phyloP scores from a whole-genome alignment of 2,888 invertebrate species.

The Seladonia tumulorum region DNA sequence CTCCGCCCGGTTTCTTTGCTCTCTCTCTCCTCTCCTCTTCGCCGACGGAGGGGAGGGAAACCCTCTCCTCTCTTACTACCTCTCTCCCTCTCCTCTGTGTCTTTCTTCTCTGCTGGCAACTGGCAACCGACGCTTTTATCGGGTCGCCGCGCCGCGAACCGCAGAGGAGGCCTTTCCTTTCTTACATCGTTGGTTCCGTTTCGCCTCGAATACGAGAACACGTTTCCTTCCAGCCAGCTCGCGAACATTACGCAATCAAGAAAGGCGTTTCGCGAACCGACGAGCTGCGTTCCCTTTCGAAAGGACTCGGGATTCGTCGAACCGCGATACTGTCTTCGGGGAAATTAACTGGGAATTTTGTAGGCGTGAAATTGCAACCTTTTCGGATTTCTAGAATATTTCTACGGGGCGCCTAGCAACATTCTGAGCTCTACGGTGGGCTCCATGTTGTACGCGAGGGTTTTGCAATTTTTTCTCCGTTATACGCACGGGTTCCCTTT shows the following conservation, averaged over 20 bases:
- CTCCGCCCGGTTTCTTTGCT: constrained; percentile 8
- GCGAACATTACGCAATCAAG: constrained; percentile 45
- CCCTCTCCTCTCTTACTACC: constrained; percentile 22
- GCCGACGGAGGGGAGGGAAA: neutral
- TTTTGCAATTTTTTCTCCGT: no score
- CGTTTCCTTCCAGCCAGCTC: constrained; percentile 38
- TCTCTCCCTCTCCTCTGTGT: neutral
- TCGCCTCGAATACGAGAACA: constrained; percentile 28
- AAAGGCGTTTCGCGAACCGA: constrained; percentile 24
- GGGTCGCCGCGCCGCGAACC: constrained; percentile 38
- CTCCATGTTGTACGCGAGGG: no score
- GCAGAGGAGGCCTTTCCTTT: constrained; percentile 52
- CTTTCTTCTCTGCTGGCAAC: constrained; percentile 21
- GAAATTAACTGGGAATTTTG: no score
- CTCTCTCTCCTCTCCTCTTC: constrained; percentile 16
- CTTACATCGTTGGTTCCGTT: constrained; percentile 40
- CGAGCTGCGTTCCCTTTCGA: neutral
- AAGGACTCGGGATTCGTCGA: neutral
- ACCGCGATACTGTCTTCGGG: neutral
- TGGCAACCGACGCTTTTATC: constrained; percentile 48
- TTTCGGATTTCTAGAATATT: no score
- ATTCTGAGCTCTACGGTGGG: no score
- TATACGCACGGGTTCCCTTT: no score
- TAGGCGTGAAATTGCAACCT: no score
- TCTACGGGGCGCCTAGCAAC: no score